Percentiles rank a stretch among this genome's conserved stretches.
phyloP scores from a whole-genome alignment of 2,888 invertebrate species.

The Cephus pulcher region DNA sequence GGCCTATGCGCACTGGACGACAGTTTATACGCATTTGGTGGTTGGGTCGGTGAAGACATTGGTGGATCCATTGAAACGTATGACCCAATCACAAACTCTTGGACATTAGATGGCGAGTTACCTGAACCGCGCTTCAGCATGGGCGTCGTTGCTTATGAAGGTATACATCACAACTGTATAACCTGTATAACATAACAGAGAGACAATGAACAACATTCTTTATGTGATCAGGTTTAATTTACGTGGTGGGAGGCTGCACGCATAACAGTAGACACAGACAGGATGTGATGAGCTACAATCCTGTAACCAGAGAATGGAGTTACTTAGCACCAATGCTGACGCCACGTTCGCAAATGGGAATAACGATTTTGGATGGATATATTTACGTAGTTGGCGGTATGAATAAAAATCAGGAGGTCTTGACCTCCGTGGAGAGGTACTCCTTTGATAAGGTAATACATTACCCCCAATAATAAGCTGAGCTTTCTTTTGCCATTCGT shows the following conservation, averaged over 20 bases:
- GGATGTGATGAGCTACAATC: constrained; percentile 84
- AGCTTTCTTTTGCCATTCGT: background rate
- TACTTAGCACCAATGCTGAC: constrained; percentile 81
- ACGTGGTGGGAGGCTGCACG: constrained; percentile 92
- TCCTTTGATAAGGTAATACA: constrained; percentile 78
- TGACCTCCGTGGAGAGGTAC: constrained; percentile 86
- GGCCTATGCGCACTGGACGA: constrained; percentile 88
- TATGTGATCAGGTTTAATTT: constrained; percentile 77
- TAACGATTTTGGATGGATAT: constrained; percentile 84
- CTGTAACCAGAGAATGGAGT: constrained; percentile 84
- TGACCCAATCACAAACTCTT: constrained; percentile 81
- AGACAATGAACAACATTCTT: background rate
- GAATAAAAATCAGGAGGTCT: constrained; percentile 82
- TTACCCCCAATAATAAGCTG: background rate
- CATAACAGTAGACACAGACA: constrained; percentile 82
- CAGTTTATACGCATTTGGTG: constrained; percentile 88
- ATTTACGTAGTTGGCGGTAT: constrained; percentile 92
- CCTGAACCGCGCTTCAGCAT: constrained; percentile 90
- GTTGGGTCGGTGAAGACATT: constrained; percentile 94
- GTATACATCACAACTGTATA: constrained; percentile 61
- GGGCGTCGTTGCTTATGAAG: constrained; percentile 88
- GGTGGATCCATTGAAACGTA: constrained; percentile 90
- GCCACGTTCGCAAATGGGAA: constrained; percentile 89
- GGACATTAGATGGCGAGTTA: constrained; percentile 83
- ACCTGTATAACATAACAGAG: background rate